Percentiles rank a stretch among this genome's conserved stretches.
These are phyloP conservation scores for Hirundichthys speculiger DNA, from an alignment of 2,113 vertebrate genomes.

Conservation along the genomic window DNA sequence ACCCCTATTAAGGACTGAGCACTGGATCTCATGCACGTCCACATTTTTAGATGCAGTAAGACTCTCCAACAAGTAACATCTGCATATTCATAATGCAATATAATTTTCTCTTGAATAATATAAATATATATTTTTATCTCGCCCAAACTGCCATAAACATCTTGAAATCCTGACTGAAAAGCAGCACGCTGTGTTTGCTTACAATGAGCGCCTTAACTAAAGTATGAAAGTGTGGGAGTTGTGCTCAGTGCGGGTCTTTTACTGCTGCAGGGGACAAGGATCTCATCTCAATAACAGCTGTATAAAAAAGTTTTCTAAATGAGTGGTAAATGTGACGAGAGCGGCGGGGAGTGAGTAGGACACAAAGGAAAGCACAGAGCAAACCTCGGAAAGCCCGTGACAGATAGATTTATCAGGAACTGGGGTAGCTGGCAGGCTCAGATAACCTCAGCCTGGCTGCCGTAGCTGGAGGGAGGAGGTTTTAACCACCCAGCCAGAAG, in stretches of 20 bases:
- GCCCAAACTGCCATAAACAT: not conserved
- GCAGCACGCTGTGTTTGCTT: no score
- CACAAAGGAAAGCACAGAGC: conserved; percentile 6
- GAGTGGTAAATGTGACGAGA: not conserved
- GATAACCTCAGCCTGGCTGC: conserved; percentile 47
- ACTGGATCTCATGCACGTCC: not conserved
- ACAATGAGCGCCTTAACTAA: no score
- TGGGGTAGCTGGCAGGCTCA: conserved; percentile 4
- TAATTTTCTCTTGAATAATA: not conserved
- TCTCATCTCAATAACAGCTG: not conserved
- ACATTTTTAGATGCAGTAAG: not conserved
- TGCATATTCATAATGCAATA: no score
- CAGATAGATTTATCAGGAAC: conserved; percentile 25
- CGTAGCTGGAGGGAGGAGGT: conserved; percentile 32
- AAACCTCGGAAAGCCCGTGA: not conserved
- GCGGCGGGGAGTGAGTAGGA: not conserved
- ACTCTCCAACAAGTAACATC: no score
- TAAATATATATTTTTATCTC: not conserved
- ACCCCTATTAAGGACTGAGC: no score
- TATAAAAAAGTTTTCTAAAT: not conserved
- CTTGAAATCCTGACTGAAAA: no score
- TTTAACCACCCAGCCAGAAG: conserved; percentile 10
- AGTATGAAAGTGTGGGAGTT: not conserved
- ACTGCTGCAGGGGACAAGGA: not conserved
- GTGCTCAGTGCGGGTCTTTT: not conserved